A percentile compares a stretch with the other conserved stretches of the same genome.
These are phyloP conservation scores for Scrobipalpa atriplicella DNA, from an alignment of 2,888 invertebrate species.

Conservation along the genomic window DNA sequence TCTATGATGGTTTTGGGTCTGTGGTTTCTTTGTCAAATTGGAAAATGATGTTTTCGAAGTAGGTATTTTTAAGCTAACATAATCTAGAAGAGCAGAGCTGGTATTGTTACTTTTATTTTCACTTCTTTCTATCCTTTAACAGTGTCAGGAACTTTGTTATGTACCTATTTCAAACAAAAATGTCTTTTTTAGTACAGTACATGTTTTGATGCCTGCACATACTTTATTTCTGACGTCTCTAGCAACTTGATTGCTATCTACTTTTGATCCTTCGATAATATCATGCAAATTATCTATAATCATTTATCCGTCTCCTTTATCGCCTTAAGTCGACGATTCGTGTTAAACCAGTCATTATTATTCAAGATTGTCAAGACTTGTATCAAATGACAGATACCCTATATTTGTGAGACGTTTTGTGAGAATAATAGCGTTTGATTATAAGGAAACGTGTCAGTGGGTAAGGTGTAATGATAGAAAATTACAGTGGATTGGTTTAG, in stretches of 20 bases:
- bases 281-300: constrained; percentile 17
- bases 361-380: constrained; percentile 31
- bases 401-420: constrained; percentile 42
- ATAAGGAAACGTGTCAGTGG: constrained; percentile 53
- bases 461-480: constrained; percentile 50
- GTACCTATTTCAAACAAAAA: no score
- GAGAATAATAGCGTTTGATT: constrained; percentile 52
- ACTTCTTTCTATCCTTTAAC: no score
- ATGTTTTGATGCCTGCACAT: background rate
- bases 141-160: no score
- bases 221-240: background rate
- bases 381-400: constrained; percentile 35
- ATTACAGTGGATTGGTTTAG: constrained; percentile 50
- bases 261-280: background rate
- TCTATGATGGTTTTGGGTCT: constrained; percentile 27
- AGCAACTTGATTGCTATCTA: background rate
- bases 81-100: background rate
- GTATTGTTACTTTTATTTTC: no score
- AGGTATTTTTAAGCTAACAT: background rate
- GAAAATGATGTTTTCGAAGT: constrained; percentile 12
- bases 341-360: constrained; percentile 20
- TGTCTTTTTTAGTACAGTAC: background rate
- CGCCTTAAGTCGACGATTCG: constrained; percentile 13
- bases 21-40: constrained; percentile 14
- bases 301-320: constrained; percentile 16